Evolutionary conservation across 2,888 invertebrate genomes (phyloP).

Genomic region (Dastarcus helophoroides): DNA sequence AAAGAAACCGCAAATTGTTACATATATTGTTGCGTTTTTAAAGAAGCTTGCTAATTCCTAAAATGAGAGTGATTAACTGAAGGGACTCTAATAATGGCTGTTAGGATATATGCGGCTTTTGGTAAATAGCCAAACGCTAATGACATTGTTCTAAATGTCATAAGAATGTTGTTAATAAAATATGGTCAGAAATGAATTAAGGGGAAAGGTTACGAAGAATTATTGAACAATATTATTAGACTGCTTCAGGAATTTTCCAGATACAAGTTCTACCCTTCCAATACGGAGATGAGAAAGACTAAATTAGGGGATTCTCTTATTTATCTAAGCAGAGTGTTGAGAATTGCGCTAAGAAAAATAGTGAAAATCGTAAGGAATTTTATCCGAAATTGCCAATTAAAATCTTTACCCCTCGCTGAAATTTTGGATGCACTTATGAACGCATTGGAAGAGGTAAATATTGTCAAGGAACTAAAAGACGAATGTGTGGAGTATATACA

Average conservation of each 20-base stretch:
- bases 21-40: constrained; percentile 24
- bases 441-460: constrained; percentile 20
- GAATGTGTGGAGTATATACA: constrained; percentile 26
- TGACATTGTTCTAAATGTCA: constrained; percentile 24
- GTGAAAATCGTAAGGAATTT: constrained; percentile 33
- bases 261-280: constrained; percentile 24
- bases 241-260: constrained; percentile 28
- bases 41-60: constrained; percentile 18
- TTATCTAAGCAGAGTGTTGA: constrained; percentile 25
- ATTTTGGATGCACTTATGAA: constrained; percentile 27
- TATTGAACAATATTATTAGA: constrained; percentile 28
- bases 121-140: constrained; percentile 22
- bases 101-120: constrained; percentile 31
- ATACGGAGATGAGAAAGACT: constrained; percentile 26
- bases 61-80: constrained; percentile 21
- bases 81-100: constrained; percentile 37
- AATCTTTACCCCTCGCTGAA: constrained; percentile 29
- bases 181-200: constrained; percentile 26
- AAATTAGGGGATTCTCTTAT: constrained; percentile 28
- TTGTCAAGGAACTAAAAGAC: constrained; percentile 18
- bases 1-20: constrained; percentile 27
- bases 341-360: constrained; percentile 26
- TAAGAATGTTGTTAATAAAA: constrained; percentile 30
- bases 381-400: constrained; percentile 21
- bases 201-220: constrained; percentile 22